Percentiles rank a stretch among this genome's conserved stretches.
phyloP scores from a whole-genome alignment of 1,140 invertebrate species.

The Cydia splendana region DNA sequence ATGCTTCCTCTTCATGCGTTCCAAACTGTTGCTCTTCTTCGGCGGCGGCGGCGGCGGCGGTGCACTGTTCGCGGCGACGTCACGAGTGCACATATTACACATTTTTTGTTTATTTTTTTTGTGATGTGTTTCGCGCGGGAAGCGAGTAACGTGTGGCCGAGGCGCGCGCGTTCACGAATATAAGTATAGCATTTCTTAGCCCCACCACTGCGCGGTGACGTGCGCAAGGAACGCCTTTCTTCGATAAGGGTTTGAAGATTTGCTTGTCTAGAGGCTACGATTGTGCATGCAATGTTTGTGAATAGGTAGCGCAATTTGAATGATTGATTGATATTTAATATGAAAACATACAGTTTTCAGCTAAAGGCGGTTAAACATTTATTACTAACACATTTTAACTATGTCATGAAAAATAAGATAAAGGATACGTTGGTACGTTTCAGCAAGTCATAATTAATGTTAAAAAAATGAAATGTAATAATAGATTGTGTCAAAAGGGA shows the following conservation, averaged over 20 bases:
- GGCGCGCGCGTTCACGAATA: slow-evolving; percentile 51
- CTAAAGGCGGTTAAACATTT: too few species aligned
- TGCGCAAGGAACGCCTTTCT: slow-evolving; percentile 17
- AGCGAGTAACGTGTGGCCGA: slow-evolving; percentile 25
- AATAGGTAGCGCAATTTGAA: neutral
- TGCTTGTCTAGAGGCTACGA: neutral
- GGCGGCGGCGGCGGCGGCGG: slow-evolving; percentile 42
- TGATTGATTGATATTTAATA: too few species aligned
- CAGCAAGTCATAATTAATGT: too few species aligned
- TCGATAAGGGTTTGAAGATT: slow-evolving; percentile 27
- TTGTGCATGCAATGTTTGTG: neutral
- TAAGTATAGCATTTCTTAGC: slow-evolving; percentile 60
- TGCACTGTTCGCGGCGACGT: slow-evolving; percentile 46
- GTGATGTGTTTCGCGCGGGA: neutral
- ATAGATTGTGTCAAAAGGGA: too few species aligned
- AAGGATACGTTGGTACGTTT: too few species aligned
- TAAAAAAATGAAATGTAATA: too few species aligned
- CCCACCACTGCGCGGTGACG: slow-evolving; percentile 46
- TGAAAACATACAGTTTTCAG: neutral
- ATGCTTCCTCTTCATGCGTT: slow-evolving; percentile 69
- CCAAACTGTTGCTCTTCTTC: slow-evolving; percentile 52
- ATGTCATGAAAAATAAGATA: neutral
- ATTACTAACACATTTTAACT: neutral
- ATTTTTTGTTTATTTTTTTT: slow-evolving; percentile 45
- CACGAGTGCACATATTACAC: slow-evolving; percentile 73